Percentiles rank a stretch among this genome's conserved stretches.
Conservation (phyloP, 2,888 invertebrate species). For the Oscheius sp. region DNA sequence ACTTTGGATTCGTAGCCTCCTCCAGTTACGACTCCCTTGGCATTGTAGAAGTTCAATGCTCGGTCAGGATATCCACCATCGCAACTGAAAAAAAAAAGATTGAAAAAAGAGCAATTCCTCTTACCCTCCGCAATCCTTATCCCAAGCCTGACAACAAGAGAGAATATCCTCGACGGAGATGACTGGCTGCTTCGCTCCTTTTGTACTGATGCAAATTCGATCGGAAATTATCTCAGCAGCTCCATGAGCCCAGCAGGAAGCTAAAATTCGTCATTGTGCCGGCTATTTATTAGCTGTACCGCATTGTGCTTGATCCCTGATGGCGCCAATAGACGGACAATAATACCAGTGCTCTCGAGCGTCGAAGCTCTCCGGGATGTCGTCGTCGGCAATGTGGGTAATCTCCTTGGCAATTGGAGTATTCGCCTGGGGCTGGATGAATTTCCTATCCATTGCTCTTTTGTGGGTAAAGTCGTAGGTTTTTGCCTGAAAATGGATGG, state of each 20-base stretch:
- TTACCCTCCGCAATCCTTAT: background rate
- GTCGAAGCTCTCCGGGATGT: constrained; percentile 17
- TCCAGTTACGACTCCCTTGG: constrained; percentile 86
- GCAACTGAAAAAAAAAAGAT: too few species aligned
- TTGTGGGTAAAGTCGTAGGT: too few species aligned
- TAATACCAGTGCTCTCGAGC: constrained; percentile 14
- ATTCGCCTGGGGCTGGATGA: background rate
- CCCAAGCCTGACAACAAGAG: constrained; percentile 63
- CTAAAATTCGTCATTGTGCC: background rate
- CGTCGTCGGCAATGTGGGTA: background rate
- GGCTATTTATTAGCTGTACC: background rate
- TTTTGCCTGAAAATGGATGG: too few species aligned
- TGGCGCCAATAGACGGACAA: constrained; percentile 17
- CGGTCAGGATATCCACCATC: constrained; percentile 82
- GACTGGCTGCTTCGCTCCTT: constrained; percentile 70
- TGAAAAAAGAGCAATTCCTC: background rate
- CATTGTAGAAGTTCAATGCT: constrained; percentile 88
- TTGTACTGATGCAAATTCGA: constrained; percentile 20
- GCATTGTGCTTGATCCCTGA: constrained; percentile 25
- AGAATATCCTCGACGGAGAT: constrained; percentile 75
- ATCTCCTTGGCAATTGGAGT: background rate
- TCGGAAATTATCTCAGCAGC: constrained; percentile 18
- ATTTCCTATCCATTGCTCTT: constrained; percentile 19
- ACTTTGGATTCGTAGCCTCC: constrained; percentile 77
- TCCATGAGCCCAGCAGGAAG: constrained; percentile 25